Evolutionary conservation across 2,113 vertebrate genomes (phyloP), one percentile per base, ranked within the genome.

Genomic region (Poeciliopsis turrubarensis): DNA sequence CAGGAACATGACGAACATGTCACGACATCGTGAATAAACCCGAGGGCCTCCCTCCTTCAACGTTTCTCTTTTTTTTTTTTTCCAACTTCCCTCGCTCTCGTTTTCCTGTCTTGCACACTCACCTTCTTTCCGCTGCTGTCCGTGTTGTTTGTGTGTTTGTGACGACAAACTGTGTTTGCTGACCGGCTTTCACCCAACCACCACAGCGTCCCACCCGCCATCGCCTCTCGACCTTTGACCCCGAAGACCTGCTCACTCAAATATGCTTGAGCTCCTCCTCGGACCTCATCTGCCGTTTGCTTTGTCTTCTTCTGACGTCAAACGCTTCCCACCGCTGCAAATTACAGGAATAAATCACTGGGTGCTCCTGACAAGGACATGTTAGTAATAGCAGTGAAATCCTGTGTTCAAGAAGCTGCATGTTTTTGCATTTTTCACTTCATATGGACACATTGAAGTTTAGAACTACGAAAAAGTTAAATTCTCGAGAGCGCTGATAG

Each of bases 1-100:
- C 83, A 76, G 80, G 89, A 88, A 89, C 85, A 81, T 91, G 88
- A 90, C 86, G 76, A 91, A 92, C 81, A 81, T 91, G 73, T 85
- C 91, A 86, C 80, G 70, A 63, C 74, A 66, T 75, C 83, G 90
- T 71, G 87, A 92, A 80, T 77, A 81, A 87, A 89, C 84, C 68
- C 2, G 69, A 68, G 80, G 76, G 79, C 72, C 86, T 76, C 81
- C 65, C 76, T 47, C 72, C 77, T 73, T 78, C 72, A 30, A 70
- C 60, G 1, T 77, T 80, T 0, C 44, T 0, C 44, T 1, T 39
- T 39, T 12, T 31, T 31, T 15, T 41, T 41, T 41, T 41, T 41
- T 41, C 1, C 13, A 41, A 60, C 67, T 31, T 47, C 27, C 57
- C 68, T 8, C 14, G 19, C 69, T n/a, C 65, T 19, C 65, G n/a